A percentile compares a stretch with the other conserved stretches of the same genome.
These are phyloP conservation scores for Mayetiola destructor DNA, from an alignment of 2,888 invertebrate genomes.

Conservation along the genomic window DNA sequence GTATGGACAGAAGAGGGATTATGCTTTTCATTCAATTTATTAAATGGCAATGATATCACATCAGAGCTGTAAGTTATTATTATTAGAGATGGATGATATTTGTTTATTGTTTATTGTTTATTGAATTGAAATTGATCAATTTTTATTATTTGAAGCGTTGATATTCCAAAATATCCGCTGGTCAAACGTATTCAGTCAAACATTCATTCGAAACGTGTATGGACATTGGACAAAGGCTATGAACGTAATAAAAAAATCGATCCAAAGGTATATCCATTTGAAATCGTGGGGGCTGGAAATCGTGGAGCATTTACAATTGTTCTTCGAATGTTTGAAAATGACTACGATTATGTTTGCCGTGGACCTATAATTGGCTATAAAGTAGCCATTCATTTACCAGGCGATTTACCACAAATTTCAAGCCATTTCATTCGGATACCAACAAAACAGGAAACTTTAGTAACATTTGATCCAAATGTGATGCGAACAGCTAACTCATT, in stretches of 20 bases:
- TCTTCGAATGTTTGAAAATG: slow-evolving; percentile 42
- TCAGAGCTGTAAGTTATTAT: neutral
- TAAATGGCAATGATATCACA: neutral
- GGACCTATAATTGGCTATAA: slow-evolving; percentile 52
- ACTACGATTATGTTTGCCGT: slow-evolving; percentile 53
- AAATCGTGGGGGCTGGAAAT: slow-evolving; percentile 50
- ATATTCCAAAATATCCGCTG: neutral
- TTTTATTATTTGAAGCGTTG: neutral
- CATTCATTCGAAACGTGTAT: slow-evolving; percentile 27
- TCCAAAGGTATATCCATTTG: slow-evolving; percentile 46
- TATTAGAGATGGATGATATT: neutral
- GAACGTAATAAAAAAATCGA: slow-evolving; percentile 28
- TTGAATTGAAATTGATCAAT: neutral
- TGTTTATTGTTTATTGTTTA: neutral
- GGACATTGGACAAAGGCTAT: slow-evolving; percentile 54
- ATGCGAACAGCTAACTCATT: neutral
- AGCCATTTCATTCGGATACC: neutral
- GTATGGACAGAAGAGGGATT: slow-evolving; percentile 55
- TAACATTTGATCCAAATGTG: neutral
- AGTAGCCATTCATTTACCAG: neutral
- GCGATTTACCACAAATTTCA: neutral
- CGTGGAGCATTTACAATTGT: slow-evolving; percentile 49
- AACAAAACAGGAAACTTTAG: neutral
- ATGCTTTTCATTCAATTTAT: slow-evolving; percentile 53
- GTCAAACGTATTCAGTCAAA: neutral